Base-by-base conservation (phyloP, 2,888 invertebrate species). In the Boloria euphrosyne region DNA sequence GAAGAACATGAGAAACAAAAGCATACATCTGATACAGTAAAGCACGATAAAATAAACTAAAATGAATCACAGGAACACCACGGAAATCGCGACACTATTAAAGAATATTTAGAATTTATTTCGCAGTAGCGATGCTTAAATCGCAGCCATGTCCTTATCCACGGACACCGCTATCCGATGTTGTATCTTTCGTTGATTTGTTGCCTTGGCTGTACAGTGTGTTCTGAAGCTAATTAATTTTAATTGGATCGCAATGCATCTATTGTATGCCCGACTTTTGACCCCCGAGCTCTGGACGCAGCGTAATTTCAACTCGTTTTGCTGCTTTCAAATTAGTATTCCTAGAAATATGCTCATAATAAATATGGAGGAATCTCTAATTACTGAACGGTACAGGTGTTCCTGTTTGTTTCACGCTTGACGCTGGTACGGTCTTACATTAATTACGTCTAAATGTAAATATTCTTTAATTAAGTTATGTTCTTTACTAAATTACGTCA, bases 181-280 rank as follows among this genome's bases (percentile, higher is more conserved):
- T 84, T 82, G 86, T 85, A 85, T 87, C 86, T 86, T 84, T 82
- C 82, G 83, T 87, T 86, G 86, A 87, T 88, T 89, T 89, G 88
- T 88, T 85, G 81, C 87, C 83, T 86, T 80, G 81, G 82, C 81
- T 82, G 83, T 82, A 79, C 80, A 83, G 84, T 85, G 82, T 87
- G 84, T 89, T 86, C 88, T 80, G 86, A 80, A 82, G 83, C 88
- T 90, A 90, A 90, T 90, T 90, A 90, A 89, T 90, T 90, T 90
- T 90, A 90, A 90, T 90, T 90, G 89, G 89, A 78, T 77, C 75
- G 79, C 77, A 79, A 78, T 79, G 76, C 77, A 79, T 79, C 80
- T 79, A 78, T 80, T 80, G 78, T 78, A 73, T 72, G 74, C 74
- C 70, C 74, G 76, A 78, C 82, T 80, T 85, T 81, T 84, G 84